Evolutionary conservation across 2,888 invertebrate genomes (phyloP).

Genomic region (Euplexia lucipara): DNA sequence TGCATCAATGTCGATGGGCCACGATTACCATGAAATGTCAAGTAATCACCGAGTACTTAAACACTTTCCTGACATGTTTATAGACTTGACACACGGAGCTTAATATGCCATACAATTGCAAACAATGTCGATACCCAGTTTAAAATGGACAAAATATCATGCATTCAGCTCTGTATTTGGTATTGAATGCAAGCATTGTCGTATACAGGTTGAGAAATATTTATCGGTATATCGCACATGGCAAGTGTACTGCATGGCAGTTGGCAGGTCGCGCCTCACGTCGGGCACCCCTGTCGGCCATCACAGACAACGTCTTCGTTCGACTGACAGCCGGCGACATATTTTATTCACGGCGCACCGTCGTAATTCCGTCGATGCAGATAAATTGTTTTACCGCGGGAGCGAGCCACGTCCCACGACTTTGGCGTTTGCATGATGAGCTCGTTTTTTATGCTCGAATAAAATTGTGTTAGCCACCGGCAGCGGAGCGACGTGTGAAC

Average conservation of each 20-base stretch:
- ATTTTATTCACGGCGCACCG: conserved; percentile 89
- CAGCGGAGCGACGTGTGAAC: conserved; percentile 83
- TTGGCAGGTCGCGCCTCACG: conserved; percentile 41
- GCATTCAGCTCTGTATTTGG: conserved; percentile 31
- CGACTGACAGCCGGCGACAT: conserved; percentile 89
- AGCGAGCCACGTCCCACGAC: conserved; percentile 86
- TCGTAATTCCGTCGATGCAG: conserved; percentile 91
- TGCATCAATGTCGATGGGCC: not conserved
- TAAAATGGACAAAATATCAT: conserved; percentile 22
- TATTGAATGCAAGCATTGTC: conserved; percentile 35
- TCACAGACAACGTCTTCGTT: conserved; percentile 80
- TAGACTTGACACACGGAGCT: not conserved
- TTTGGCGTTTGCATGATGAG: conserved; percentile 91
- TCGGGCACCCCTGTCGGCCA: conserved; percentile 73
- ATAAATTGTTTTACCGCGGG: conserved; percentile 91
- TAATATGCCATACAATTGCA: conserved; percentile 26
- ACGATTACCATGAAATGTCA: not conserved
- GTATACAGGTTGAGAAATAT: conserved; percentile 38
- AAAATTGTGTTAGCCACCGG: conserved; percentile 89
- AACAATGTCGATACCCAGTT: conserved; percentile 10
- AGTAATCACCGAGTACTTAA: not conserved
- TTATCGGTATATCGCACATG: conserved; percentile 29
- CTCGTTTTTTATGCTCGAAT: conserved; percentile 90
- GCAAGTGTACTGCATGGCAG: conserved; percentile 22
- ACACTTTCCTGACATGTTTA: not conserved